phyloP scores from a whole-genome alignment of 2,113 vertebrate genomes.

The Coptodon rendalli region DNA sequence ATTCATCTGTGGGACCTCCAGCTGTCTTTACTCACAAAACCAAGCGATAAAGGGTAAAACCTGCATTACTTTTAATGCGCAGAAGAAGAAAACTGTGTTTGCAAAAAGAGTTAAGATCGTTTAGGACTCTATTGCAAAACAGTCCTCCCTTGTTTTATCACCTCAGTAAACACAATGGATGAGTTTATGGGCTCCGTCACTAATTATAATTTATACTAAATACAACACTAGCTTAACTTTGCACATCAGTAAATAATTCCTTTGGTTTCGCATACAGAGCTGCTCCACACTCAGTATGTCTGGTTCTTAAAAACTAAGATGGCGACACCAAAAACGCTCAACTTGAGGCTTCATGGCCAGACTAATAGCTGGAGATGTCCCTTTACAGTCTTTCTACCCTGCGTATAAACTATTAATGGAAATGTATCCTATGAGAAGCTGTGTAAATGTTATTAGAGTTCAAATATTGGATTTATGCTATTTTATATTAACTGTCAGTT shows the following conservation, averaged over 20 bases:
- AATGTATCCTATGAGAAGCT: background rate
- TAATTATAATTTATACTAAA: background rate
- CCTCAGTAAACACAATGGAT: background rate
- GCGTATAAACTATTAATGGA: background rate
- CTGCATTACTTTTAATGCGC: background rate
- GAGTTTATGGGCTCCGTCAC: background rate
- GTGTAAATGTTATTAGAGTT: background rate
- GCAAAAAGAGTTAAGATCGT: background rate
- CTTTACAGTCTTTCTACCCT: background rate
- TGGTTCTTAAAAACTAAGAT: background rate
- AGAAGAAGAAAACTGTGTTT: background rate
- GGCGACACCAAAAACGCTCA: background rate
- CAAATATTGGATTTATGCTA: background rate
- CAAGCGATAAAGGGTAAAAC: background rate
- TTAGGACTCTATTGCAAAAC: background rate
- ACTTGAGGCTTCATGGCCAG: background rate
- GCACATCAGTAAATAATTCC: background rate
- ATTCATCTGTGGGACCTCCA: background rate
- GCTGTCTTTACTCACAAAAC: background rate
- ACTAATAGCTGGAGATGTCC: background rate
- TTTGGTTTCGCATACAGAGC: background rate
- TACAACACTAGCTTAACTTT: background rate
- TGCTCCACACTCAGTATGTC: background rate
- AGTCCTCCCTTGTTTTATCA: background rate
- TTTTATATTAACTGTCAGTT: background rate